Evolutionary conservation across 2,888 invertebrate species (phyloP).

Genomic region (Stegana nigrithorax): DNA sequence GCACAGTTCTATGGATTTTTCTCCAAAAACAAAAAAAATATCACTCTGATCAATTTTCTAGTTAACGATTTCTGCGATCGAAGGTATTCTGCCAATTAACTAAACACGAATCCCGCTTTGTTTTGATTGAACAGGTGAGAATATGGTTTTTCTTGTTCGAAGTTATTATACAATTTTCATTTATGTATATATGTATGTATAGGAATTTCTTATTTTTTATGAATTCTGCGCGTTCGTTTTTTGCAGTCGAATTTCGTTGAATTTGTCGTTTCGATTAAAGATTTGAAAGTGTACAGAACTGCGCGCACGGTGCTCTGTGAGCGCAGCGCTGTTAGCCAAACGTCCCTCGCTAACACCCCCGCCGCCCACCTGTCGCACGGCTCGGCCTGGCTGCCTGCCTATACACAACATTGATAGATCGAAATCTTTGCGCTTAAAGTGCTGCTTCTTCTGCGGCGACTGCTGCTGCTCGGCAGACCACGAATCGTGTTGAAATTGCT

Average conservation of each 20-base stretch:
- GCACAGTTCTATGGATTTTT: too few species aligned
- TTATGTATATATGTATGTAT: not conserved
- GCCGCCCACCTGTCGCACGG: not conserved
- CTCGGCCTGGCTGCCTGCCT: not conserved
- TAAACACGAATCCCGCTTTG: too few species aligned
- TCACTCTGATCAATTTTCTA: too few species aligned
- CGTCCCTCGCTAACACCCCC: not conserved
- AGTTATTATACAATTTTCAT: not conserved
- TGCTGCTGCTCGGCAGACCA: not conserved
- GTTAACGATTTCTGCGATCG: too few species aligned
- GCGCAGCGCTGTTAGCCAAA: too few species aligned
- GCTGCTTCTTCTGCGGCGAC: too few species aligned
- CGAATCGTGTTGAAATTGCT: not conserved
- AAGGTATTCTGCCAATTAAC: too few species aligned
- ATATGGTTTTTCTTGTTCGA: too few species aligned
- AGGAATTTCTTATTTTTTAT: not conserved
- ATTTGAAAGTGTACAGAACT: conserved; percentile 9
- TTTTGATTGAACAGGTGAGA: too few species aligned
- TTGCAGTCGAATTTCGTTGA: conserved; percentile 44
- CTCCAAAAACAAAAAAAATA: too few species aligned
- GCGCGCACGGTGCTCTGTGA: too few species aligned
- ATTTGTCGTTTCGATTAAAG: conserved; percentile 44
- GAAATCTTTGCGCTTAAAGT: too few species aligned
- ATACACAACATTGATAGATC: conserved; percentile 8
- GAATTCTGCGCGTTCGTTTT: conserved; percentile 39